These are phyloP conservation scores for Prosopocoilus inquinatus DNA, from an alignment of 2,888 invertebrate species.

Conservation along the genomic window DNA sequence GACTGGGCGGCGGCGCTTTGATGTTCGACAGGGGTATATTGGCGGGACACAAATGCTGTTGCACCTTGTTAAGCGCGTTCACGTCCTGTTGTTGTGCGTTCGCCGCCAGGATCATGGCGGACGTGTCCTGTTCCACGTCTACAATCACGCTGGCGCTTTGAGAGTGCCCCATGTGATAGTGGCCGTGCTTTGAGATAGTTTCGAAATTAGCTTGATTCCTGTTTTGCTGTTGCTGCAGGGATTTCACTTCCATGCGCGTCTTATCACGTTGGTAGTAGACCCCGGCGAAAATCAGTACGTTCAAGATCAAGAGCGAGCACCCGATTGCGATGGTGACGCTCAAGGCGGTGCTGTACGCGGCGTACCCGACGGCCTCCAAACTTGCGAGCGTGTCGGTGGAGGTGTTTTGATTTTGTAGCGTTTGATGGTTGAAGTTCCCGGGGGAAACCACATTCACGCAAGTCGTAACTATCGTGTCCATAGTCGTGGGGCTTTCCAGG, in stretches of 20 bases:
- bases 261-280: conserved; percentile 81
- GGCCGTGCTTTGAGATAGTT: conserved; percentile 77
- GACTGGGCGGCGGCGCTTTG: conserved; percentile 61
- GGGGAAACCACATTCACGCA: conserved; percentile 62
- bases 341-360: conserved; percentile 72
- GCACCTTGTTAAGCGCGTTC: conserved; percentile 56
- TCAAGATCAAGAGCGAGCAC: conserved; percentile 75
- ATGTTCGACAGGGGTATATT: conserved; percentile 52
- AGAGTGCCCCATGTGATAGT: conserved; percentile 74
- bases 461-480: conserved; percentile 69
- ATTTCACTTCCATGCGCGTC: conserved; percentile 75
- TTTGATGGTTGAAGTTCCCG: conserved; percentile 54
- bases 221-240: conserved; percentile 73
- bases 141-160: conserved; percentile 80
- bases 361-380: conserved; percentile 75
- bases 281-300: conserved; percentile 80
- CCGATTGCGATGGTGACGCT: conserved; percentile 80
- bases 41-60: conserved; percentile 55
- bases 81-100: conserved; percentile 57
- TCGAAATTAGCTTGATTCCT: conserved; percentile 65
- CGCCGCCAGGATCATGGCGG: conserved; percentile 58
- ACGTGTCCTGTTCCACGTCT: conserved; percentile 74
- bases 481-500: conserved; percentile 66
- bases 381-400: conserved; percentile 75
- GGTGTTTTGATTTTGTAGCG: conserved; percentile 58